Conservation (phyloP, 2,888 invertebrate genomes). For the Acronicta alni region DNA sequence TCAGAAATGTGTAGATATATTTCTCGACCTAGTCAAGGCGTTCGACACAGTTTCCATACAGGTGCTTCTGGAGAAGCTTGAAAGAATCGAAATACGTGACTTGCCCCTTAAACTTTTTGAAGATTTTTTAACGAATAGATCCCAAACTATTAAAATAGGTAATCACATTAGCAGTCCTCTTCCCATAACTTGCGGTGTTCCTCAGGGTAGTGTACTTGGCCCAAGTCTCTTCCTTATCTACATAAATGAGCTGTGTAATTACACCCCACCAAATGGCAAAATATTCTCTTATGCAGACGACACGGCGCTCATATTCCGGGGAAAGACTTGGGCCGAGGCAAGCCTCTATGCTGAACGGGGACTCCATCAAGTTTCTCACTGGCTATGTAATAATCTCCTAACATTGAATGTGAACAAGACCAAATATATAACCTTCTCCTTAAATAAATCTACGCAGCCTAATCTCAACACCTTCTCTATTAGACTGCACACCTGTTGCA, state of each 20-base stretch:
- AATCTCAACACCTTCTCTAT: not conserved
- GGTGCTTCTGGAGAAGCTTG: no score
- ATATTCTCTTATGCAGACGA: slow-evolving; percentile 4
- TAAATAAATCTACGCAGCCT: not conserved
- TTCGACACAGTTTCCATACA: no score
- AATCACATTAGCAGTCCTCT: no score
- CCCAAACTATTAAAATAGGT: no score
- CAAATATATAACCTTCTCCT: slow-evolving; percentile 3
- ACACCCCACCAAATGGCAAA: slow-evolving; percentile 4
- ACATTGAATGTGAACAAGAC: slow-evolving; percentile 3
- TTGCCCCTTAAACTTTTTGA: no score
- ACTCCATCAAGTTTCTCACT: not conserved
- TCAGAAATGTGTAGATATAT: slow-evolving; percentile 17
- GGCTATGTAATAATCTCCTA: not conserved
- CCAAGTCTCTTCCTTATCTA: no score
- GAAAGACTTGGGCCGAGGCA: slow-evolving; percentile 1
- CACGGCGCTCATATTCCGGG: not conserved
- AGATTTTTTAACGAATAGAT: no score
- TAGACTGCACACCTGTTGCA: not conserved
- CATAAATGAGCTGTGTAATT: not conserved
- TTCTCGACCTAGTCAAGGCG: no score
- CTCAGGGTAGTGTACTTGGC: no score
- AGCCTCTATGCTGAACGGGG: not conserved
- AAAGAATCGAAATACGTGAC: no score
- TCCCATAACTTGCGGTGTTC: no score